Conservation (phyloP, 2,113 vertebrate genomes). For the Chloropsis cyanopogon region DNA sequence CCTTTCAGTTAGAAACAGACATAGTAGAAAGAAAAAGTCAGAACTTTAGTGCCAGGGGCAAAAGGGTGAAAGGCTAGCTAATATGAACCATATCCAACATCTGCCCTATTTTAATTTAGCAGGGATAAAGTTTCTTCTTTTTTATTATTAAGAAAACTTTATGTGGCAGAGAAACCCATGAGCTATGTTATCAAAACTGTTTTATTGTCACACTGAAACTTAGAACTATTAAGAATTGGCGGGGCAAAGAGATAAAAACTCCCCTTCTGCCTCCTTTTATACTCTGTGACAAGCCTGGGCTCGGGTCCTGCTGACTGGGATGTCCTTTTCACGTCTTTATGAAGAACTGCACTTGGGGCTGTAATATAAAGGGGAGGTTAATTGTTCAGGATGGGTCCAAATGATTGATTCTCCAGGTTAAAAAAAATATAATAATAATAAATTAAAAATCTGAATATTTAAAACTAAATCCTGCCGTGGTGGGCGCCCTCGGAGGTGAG, state of each 20-base stretch:
- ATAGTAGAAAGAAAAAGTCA: conserved; percentile 51
- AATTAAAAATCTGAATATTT: background rate
- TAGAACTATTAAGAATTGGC: background rate
- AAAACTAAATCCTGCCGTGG: background rate
- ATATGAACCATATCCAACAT: conserved; percentile 60
- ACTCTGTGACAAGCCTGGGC: conserved; percentile 24
- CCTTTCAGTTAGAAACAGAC: conserved; percentile 53
- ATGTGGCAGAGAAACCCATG: conserved; percentile 44
- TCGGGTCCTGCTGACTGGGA: conserved; percentile 10
- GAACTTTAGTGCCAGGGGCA: conserved; percentile 47
- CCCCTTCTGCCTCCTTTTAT: conserved; percentile 39
- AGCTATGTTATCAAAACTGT: conserved; percentile 54
- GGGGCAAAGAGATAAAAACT: conserved; percentile 47
- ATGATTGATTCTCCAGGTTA: background rate
- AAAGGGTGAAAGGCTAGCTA: conserved; percentile 27
- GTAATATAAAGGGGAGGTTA: conserved; percentile 47
- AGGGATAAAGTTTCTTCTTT: conserved; percentile 63
- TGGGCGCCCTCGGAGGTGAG: background rate
- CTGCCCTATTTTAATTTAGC: conserved; percentile 67
- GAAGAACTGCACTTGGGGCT: conserved; percentile 12
- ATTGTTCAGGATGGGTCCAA: conserved; percentile 44
- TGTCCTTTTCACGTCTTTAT: conserved; percentile 51
- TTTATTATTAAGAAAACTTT: conserved; percentile 72
- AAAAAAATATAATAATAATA: background rate
- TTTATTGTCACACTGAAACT: conserved; percentile 49